A percentile compares a stretch with the other conserved stretches of the same genome.
Conservation (phyloP, 1,140 invertebrate genomes). For the Panagrolaimus sp. region DNA sequence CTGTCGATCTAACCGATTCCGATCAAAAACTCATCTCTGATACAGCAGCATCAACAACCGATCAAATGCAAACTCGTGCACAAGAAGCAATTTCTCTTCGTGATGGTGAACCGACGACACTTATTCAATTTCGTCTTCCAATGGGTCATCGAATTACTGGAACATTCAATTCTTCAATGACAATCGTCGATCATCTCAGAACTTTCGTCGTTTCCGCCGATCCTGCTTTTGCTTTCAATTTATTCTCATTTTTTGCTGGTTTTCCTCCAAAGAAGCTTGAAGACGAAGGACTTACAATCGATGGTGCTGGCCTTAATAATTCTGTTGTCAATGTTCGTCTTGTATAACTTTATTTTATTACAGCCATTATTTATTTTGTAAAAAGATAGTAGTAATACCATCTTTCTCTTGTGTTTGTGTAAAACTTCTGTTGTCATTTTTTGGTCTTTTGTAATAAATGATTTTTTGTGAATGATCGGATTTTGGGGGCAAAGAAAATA, state of each 20-base stretch:
- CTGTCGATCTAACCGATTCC: background rate
- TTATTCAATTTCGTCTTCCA: background rate
- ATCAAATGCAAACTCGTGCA: conserved; percentile 4
- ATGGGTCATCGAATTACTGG: conserved; percentile 8
- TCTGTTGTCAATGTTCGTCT: conserved; percentile 7
- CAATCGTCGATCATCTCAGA: background rate
- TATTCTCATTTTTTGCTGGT: background rate
- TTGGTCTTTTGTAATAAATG: no score
- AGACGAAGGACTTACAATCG: background rate
- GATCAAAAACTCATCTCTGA: background rate
- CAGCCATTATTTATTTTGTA: background rate
- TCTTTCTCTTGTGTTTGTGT: background rate
- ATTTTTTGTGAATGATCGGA: no score
- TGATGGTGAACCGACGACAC: conserved; percentile 2
- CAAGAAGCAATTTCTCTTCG: background rate
- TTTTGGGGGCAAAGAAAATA: no score
- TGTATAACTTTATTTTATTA: background rate
- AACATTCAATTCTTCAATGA: background rate
- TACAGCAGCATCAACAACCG: background rate
- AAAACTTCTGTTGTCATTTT: no score
- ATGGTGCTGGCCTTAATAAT: background rate
- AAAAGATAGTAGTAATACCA: no score
- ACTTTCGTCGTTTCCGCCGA: conserved; percentile 11
- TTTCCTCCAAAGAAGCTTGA: background rate
- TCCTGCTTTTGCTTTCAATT: background rate